A percentile compares a stretch with the other conserved stretches of the same genome.
These are phyloP conservation scores for Balearica regulorum DNA, from an alignment of 2,797 vertebrate species.

Conservation along the genomic window DNA sequence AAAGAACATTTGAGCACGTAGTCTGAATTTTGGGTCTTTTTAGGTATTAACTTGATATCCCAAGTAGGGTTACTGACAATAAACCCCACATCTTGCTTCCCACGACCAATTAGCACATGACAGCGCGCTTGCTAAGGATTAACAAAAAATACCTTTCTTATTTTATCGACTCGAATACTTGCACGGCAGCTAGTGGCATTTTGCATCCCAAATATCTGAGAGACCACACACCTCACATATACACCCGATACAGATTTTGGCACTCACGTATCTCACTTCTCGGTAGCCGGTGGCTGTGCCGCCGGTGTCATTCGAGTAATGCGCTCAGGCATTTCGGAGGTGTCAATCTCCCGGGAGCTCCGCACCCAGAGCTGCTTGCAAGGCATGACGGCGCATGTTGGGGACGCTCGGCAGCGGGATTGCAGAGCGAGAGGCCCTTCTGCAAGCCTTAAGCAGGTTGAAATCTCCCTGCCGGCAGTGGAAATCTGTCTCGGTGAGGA, in stretches of 20 bases:
- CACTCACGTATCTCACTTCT: rapidly evolving
- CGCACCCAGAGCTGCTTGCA: not conserved
- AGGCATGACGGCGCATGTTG: not conserved
- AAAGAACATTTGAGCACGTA: not conserved
- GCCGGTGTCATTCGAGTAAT: not conserved
- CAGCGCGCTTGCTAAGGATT: not conserved
- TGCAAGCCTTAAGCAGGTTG: not conserved
- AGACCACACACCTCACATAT: not conserved
- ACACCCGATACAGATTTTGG: not conserved
- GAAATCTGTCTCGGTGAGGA: not conserved
- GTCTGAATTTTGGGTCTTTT: not conserved
- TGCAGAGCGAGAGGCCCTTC: not conserved
- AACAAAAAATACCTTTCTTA: not conserved
- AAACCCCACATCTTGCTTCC: not conserved
- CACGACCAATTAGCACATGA: not conserved
- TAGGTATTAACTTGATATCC: not conserved
- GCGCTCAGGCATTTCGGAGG: not conserved
- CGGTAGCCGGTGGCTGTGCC: not conserved
- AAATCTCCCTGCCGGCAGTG: not conserved
- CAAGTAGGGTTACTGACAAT: not conserved
- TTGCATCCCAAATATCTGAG: not conserved
- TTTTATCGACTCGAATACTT: not conserved
- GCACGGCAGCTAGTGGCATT: not conserved
- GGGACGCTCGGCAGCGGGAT: not conserved
- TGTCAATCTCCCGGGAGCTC: not conserved